Conservation (phyloP, 2,888 invertebrate species). For the Gibbula magus region DNA sequence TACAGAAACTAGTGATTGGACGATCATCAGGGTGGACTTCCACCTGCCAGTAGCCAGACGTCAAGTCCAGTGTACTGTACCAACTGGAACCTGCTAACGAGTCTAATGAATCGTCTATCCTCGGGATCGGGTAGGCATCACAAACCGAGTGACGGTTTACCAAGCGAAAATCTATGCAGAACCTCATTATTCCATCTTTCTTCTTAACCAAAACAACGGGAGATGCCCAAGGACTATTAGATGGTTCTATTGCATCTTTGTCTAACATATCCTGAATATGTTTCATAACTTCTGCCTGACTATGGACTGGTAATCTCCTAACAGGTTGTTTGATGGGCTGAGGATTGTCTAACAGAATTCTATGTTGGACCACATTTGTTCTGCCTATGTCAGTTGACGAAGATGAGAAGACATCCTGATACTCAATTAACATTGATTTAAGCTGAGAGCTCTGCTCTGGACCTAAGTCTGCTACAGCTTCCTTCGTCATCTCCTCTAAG, state of each 20-base stretch:
- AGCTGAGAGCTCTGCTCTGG: neutral
- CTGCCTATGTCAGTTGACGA: neutral
- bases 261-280: constrained; percentile 19
- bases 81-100: neutral
- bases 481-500: neutral
- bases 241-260: constrained; percentile 27
- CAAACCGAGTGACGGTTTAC: constrained; percentile 17
- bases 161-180: constrained; percentile 27
- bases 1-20: neutral
- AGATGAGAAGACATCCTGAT: neutral
- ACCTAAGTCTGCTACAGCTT: neutral
- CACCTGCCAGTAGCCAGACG: constrained; percentile 28
- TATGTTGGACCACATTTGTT: constrained; percentile 16
- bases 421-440: neutral
- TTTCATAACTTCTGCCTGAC: neutral
- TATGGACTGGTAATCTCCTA: neutral
- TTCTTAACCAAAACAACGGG: neutral
- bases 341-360: neutral
- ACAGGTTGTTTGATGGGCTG: constrained; percentile 15
- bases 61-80: constrained; percentile 28
- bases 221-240: constrained; percentile 30
- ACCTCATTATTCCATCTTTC: constrained; percentile 16
- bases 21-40: constrained; percentile 15
- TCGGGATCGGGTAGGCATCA: constrained; percentile 1
- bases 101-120: neutral